Conservation (phyloP, 2,113 vertebrate species). For the Cynopterus brachyotis region DNA sequence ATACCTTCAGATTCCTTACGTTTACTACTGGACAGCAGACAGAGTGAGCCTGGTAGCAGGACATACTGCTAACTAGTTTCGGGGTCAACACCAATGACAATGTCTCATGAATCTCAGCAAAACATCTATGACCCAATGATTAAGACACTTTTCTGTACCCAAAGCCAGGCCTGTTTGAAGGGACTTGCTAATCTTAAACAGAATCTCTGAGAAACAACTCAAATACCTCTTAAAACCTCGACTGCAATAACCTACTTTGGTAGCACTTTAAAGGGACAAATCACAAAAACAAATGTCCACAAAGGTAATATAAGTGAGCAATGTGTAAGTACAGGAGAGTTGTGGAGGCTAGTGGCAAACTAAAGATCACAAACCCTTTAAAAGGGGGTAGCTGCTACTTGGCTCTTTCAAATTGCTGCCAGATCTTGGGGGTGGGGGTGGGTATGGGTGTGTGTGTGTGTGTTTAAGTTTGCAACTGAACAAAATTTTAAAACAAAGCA, state of each 20-base stretch:
- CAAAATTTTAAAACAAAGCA: not conserved
- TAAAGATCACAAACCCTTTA: not conserved
- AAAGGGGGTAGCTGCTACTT: not conserved
- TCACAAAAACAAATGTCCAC: not conserved
- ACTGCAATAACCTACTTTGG: not conserved
- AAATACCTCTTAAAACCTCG: not conserved
- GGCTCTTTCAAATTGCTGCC: not conserved
- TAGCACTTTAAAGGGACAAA: not conserved
- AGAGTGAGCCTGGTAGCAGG: not conserved
- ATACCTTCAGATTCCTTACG: not conserved
- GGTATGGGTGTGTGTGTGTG: too few species aligned
- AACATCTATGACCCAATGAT: not conserved
- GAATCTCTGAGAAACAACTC: slow-evolving; percentile 16
- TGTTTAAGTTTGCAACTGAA: not conserved
- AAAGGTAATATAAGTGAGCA: not conserved
- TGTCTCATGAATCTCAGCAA: not conserved
- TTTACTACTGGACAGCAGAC: not conserved
- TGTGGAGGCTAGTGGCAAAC: not conserved
- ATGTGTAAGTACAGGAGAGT: not conserved
- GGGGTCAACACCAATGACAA: not conserved
- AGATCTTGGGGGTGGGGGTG: not conserved
- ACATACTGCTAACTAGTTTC: not conserved
- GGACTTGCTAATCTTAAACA: not conserved
- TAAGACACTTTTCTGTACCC: not conserved
- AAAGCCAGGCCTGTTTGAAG: not conserved